These are phyloP conservation scores for Sciurus vulgaris DNA, from an alignment of 2,797 vertebrate genomes.

Conservation along the genomic window DNA sequence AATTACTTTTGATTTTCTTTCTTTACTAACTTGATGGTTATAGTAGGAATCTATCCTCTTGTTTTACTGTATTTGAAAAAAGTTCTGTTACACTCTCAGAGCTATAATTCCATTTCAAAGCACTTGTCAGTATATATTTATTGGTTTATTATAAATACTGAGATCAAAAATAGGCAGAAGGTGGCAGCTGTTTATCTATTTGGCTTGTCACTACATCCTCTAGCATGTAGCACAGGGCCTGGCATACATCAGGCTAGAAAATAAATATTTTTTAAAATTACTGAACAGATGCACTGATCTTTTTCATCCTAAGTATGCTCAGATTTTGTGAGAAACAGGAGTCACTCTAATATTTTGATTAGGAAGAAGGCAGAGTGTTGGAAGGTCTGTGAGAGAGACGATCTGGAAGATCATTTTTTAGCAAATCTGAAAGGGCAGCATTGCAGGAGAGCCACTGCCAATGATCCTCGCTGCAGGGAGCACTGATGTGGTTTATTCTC, in stretches of 20 bases:
- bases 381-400: background rate
- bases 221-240: background rate
- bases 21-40: background rate
- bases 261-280: background rate
- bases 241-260: background rate
- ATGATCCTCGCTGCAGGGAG: background rate
- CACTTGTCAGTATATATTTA: background rate
- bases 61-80: background rate
- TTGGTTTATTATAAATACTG: background rate
- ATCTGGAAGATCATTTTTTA: constrained; percentile 8
- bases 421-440: background rate
- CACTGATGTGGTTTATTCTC: background rate
- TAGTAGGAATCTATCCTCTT: background rate
- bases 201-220: background rate
- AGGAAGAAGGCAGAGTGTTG: background rate
- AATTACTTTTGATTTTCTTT: constrained; percentile 28
- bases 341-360: background rate
- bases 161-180: background rate
- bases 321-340: constrained; percentile 33
- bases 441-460: background rate
- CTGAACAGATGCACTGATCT: background rate
- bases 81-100: background rate
- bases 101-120: background rate
- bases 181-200: background rate
- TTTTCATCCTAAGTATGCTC: background rate